Percentiles rank a stretch among this genome's conserved stretches.
These are phyloP conservation scores for fruit fly (Drosophila melanogaster) DNA, from an alignment of 1,140 invertebrate species.

Conservation along the genomic window Release_6_plus_ISO1_MT NT_033777.3:25899501-25900000, in stretches of 20 bases:
- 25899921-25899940: background rate
- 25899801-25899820: background rate
- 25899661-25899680: background rate
- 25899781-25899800: background rate
- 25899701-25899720: background rate
- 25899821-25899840: background rate
- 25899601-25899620: background rate
- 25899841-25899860: conserved; percentile 34
- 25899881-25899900: conserved; percentile 9
- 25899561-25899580: conserved; percentile 69
- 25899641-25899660: background rate
- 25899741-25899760: background rate
- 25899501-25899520: conserved; percentile 86
- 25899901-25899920: conserved; percentile 20
- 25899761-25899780: background rate
- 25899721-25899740: background rate
- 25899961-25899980: conserved; percentile 6
- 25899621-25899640: background rate
- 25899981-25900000: conserved; percentile 10
- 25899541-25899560: conserved; percentile 84
- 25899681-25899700: background rate
- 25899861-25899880: conserved; percentile 17
- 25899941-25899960: conserved; percentile 28
- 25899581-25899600: conserved; percentile 42
- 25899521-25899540: conserved; percentile 86